Conservation (phyloP, 2,113 vertebrate species). For the Ammodytes marinus region DNA sequence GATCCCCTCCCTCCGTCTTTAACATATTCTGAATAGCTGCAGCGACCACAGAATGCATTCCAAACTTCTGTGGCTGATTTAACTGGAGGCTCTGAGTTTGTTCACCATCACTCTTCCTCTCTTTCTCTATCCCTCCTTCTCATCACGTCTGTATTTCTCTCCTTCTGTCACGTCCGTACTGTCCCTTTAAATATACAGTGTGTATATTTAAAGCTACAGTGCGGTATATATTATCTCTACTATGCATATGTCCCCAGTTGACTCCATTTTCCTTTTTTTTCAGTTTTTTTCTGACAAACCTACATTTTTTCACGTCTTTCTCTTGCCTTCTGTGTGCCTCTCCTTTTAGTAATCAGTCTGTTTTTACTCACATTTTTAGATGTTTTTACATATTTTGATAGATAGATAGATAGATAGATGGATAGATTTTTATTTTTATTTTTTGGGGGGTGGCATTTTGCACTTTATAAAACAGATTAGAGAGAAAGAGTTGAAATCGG, state of each 20-base stretch:
- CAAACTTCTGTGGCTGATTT: slow-evolving; percentile 81
- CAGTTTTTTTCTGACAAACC: not conserved
- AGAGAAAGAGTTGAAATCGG: no score
- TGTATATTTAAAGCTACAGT: not conserved
- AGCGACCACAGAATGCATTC: slow-evolving; percentile 84
- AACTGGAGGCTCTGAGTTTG: slow-evolving; percentile 73
- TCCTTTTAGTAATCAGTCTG: slow-evolving; percentile 12
- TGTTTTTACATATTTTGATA: not conserved
- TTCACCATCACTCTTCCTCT: slow-evolving; percentile 43
- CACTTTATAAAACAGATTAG: no score
- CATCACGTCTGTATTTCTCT: slow-evolving; percentile 25
- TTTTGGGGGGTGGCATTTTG: no score
- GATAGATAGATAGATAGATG: no score
- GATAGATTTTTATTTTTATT: no score
- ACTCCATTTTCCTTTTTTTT: not conserved
- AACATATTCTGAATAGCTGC: slow-evolving; percentile 86
- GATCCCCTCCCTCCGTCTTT: slow-evolving; percentile 77
- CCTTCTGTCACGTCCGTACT: slow-evolving; percentile 29
- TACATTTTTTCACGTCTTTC: not conserved
- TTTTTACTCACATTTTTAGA: not conserved
- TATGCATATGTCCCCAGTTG: slow-evolving; percentile 7
- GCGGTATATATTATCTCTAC: not conserved
- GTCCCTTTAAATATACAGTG: no score
- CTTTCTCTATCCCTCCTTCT: slow-evolving; percentile 6
- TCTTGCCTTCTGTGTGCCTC: not conserved